phyloP scores from a whole-genome alignment of 2,888 invertebrate genomes.

The Polymixis flavicincta region DNA sequence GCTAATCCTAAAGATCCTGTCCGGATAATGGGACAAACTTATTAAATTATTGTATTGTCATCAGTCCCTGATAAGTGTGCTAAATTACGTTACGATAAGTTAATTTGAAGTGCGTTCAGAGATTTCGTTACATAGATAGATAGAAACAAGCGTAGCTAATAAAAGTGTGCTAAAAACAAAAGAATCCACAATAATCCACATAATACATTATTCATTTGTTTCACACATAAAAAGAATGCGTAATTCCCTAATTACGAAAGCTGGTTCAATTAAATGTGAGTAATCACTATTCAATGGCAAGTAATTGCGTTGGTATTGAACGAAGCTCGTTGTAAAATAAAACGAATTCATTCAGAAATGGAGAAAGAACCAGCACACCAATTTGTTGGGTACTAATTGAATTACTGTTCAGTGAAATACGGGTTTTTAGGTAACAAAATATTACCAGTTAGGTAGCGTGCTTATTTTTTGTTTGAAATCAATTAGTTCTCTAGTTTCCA shows the following conservation, averaged over 20 bases:
- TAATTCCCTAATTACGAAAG: background rate
- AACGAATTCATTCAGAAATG: conserved; percentile 27
- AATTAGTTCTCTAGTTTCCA: background rate
- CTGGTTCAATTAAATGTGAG: conserved; percentile 22
- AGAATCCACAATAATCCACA: background rate
- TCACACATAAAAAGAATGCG: conserved; percentile 17
- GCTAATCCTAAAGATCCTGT: too few species aligned
- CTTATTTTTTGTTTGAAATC: background rate
- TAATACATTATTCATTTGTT: conserved; percentile 8
- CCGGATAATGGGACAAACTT: too few species aligned
- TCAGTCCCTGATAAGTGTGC: too few species aligned
- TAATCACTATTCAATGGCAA: conserved; percentile 37
- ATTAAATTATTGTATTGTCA: too few species aligned
- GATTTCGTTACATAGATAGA: too few species aligned
- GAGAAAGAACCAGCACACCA: conserved; percentile 21
- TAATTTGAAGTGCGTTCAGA: too few species aligned
- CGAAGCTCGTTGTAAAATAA: conserved; percentile 14
- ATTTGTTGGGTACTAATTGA: conserved; percentile 32
- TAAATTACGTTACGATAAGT: too few species aligned
- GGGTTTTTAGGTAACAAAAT: conserved; percentile 3
- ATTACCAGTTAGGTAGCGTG: background rate
- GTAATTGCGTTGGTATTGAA: conserved; percentile 28
- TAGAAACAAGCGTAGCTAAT: too few species aligned
- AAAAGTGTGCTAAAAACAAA: too few species aligned
- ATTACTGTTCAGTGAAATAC: conserved; percentile 25